Evolutionary conservation across 2,888 invertebrate genomes (phyloP), one percentile per base, ranked within the genome.

Genomic region (Drosophila maculinotata): DNA sequence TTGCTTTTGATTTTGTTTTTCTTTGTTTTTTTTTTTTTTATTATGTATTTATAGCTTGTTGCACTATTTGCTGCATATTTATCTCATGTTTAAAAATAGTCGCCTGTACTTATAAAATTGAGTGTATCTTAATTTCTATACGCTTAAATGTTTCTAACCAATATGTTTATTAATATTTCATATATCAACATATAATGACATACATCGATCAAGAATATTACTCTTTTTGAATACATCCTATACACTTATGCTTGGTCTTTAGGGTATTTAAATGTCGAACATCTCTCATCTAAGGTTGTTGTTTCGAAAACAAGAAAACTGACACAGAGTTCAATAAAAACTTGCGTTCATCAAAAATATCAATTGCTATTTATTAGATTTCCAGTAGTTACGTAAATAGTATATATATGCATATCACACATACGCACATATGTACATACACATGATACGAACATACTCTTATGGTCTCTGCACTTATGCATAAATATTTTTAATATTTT

Each of bases 31-130:
- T 23, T 44, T 17, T 44, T 44, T 15, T 31, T 33, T 47, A 17
- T 28, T 39, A 2, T 6, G 28, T 58, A 62, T 57, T 56, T 67
- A 48, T 64, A 64, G 70, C 39, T 20, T n/a, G 2, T 9, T 41
- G 31, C 26, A 48, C 65, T 72, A 75, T 75, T 65, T 48, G 25
- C 14, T 39, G 31, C 20, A 12, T 26, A 38, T 52, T 48, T 54
- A 12, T 31, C 59, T 41, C 39, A 39, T 44, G 53, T 59, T 10
- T 41, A 51, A 25, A 69, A 66, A 71, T 65, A 69, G 42, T 33
- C 20, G 17, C 5, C 3, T 17, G 25, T 10, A n/a, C 3, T 58
- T 15, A 15, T 10, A 42, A 12, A 8, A 33, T 42, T 14, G 1
- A 6, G 7, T 14, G 6, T 10, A 12, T 15, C 10, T 15, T 28